Percentiles rank a stretch among this genome's conserved stretches.
phyloP scores from a whole-genome alignment of 2,113 vertebrate genomes.

The Litocranius walleri region DNA sequence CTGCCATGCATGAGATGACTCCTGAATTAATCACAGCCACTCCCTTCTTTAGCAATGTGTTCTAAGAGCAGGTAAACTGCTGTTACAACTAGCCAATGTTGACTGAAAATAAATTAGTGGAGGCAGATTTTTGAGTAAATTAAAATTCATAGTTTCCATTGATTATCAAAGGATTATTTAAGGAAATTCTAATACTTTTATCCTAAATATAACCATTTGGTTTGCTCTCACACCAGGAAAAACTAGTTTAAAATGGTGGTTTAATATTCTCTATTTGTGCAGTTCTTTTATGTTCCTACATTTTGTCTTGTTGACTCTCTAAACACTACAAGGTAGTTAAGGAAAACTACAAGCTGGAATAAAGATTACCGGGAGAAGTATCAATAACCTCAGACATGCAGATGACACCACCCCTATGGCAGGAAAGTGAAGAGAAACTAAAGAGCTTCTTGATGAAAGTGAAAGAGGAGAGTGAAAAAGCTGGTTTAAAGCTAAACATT shows the following conservation, averaged over 20 bases:
- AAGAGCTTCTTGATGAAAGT: neutral
- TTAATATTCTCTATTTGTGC: neutral
- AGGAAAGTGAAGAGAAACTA: neutral
- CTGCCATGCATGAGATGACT: neutral
- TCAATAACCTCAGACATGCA: neutral
- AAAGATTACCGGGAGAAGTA: neutral
- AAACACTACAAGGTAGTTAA: neutral
- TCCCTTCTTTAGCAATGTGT: neutral
- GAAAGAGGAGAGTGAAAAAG: neutral
- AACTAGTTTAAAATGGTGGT: neutral
- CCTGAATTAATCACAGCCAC: neutral
- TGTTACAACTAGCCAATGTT: neutral
- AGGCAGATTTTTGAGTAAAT: neutral
- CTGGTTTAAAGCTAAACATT: neutral
- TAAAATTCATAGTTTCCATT: neutral
- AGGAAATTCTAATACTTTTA: neutral
- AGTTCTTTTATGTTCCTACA: neutral
- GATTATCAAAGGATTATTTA: neutral
- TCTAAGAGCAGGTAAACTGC: neutral
- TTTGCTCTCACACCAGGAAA: slow-evolving; percentile 8
- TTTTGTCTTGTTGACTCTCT: neutral
- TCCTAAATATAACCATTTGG: neutral
- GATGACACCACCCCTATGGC: neutral
- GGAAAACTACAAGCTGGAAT: neutral
- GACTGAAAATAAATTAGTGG: neutral